Base-by-base conservation (phyloP, 2,797 vertebrate species). In the Chelidonichthys spinosus region DNA sequence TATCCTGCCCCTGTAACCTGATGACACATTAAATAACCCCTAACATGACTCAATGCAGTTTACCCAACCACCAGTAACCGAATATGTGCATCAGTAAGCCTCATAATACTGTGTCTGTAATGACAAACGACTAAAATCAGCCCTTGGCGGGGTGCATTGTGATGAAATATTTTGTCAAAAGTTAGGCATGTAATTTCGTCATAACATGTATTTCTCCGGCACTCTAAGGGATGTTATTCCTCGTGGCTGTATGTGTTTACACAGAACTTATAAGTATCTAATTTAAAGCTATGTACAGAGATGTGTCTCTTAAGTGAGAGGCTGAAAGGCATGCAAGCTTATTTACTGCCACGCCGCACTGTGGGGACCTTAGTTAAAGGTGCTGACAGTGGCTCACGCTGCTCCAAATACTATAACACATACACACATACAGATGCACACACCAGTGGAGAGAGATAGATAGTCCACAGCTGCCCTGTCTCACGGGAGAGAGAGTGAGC, bases 311-410 rank as follows among this genome's bases (percentile, higher is more conserved):
- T 85, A 82, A 84, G 59, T 81, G 67, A 78, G 74, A 65, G 42
- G 69, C 75, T 90, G 76, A 84, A 86, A 86, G 80, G 78, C 14
- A 7, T 60, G 61, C 70, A 52, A 54, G 43, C 50, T 69, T 82
- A 85, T 87, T 89, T 81, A 80, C 81, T 65, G 37, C 72, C 35
- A n/a, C 65, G 69, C 46, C 52, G 47, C 74, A 76, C 25, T 62
- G 49, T 80, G 65, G 84, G 71, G 78, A 85, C 79, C 78, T 15
- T 54, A 85, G 83, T 88, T 89, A 81, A 88, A 87, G 87, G 83
- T 84, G 84, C 80, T 89, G 91, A 90, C 81, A 88, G 90, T 59
- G 72, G 80, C 72, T 84, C 73, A 71, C 56, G 70, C 66, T 81
- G 66, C 60, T 89, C 79, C 76, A 79, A 85, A 85, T 76, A 79